Conservation (phyloP, 2,888 invertebrate species). For the Oscheius sp. region DNA sequence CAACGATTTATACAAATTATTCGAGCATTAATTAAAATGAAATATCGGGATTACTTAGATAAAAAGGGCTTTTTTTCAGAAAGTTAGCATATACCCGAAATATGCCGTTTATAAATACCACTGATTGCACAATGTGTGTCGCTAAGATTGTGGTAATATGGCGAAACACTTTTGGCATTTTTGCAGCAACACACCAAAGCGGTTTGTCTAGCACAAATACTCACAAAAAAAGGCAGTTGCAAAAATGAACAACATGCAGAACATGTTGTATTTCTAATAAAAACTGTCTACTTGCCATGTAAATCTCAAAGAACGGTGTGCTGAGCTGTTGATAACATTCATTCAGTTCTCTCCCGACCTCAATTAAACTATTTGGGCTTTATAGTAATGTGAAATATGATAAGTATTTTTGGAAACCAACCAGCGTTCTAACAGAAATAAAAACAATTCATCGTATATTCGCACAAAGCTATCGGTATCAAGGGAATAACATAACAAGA, state of each 20-base stretch:
- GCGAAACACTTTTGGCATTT: too few relatives aligned
- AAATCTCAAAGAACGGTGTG: conserved; percentile 10
- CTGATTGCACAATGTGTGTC: background rate
- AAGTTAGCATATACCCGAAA: too few relatives aligned
- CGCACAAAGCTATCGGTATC: conserved; percentile 5
- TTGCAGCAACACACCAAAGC: background rate
- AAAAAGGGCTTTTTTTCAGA: too few relatives aligned
- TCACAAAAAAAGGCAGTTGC: too few relatives aligned
- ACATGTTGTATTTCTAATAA: background rate
- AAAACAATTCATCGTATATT: conserved; percentile 32
- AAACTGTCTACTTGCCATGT: conserved; percentile 24
- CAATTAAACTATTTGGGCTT: background rate
- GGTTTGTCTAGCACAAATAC: background rate
- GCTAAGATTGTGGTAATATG: too few relatives aligned
- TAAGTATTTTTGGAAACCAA: conserved; percentile 4
- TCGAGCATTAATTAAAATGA: background rate
- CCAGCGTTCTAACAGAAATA: background rate
- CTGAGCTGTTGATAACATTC: conserved; percentile 5
- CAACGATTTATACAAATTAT: background rate
- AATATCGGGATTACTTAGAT: too few relatives aligned
- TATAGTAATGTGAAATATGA: background rate
- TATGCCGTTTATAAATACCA: too few relatives aligned
- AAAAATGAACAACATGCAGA: background rate
- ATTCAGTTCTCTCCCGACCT: conserved; percentile 15
- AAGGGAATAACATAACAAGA: background rate